Conservation (phyloP, 2,113 vertebrate species). For the Hipposideros armiger region DNA sequence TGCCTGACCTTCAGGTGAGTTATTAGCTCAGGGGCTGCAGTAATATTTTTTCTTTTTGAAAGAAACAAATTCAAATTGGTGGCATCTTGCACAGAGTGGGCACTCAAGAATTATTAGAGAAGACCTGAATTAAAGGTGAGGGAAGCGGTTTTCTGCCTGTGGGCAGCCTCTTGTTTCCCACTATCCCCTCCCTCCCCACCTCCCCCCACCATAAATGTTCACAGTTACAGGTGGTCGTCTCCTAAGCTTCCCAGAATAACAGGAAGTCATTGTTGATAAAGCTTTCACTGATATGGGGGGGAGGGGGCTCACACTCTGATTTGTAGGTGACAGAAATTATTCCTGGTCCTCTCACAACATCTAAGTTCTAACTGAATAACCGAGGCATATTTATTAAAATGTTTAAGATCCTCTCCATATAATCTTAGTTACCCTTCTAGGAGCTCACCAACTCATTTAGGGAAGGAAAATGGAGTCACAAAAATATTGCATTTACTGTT, state of each 20-base stretch:
- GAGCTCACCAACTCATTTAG: not conserved
- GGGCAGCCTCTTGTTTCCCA: not conserved
- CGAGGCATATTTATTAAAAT: not conserved
- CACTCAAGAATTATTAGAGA: conserved; percentile 26
- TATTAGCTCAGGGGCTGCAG: conserved; percentile 12
- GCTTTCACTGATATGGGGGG: not conserved
- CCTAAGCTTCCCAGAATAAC: not conserved
- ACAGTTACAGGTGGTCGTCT: not conserved
- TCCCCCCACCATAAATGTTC: not conserved
- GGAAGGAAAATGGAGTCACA: not conserved
- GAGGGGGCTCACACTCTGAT: too few species aligned
- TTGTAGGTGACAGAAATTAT: not conserved
- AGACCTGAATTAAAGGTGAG: conserved; percentile 20
- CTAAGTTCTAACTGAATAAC: not conserved
- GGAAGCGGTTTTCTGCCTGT: not conserved
- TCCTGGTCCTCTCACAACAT: not conserved
- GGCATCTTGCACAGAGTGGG: not conserved
- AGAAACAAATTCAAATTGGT: not conserved
- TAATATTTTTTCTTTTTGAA: not conserved
- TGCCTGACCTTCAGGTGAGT: conserved; percentile 54
- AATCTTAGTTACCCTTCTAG: not conserved
- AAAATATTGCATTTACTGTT: not conserved
- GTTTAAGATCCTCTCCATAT: not conserved
- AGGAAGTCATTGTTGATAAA: not conserved
- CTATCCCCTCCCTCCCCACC: rapidly evolving